Conservation (phyloP, 1,140 invertebrate genomes). For the Scaptomyza graminum region DNA sequence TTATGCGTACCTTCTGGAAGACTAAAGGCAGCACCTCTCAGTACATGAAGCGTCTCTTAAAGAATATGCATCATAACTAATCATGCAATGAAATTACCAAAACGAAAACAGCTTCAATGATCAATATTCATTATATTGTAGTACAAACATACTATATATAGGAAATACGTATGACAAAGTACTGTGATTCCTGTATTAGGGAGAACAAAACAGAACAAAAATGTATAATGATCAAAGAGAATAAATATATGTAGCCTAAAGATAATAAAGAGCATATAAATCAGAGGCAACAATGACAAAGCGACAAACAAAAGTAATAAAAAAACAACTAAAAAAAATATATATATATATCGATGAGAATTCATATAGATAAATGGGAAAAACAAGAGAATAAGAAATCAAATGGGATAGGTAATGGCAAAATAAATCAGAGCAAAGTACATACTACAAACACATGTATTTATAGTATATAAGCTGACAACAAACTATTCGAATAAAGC, state of each 20-base stretch:
- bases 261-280: conserved; percentile 2
- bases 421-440: conserved; percentile 3
- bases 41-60: too few species aligned
- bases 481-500: background rate
- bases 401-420: conserved; percentile 39
- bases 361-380: background rate
- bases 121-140: background rate
- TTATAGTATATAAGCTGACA: background rate
- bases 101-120: too few species aligned
- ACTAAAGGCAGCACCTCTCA: too few species aligned
- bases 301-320: background rate
- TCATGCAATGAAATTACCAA: too few species aligned
- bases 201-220: too few species aligned
- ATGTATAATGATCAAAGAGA: background rate
- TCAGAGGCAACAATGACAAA: background rate
- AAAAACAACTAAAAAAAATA: background rate
- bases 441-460: background rate
- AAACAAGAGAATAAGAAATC: background rate
- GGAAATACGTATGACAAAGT: background rate
- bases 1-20: too few species aligned
- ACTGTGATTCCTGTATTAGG: too few species aligned
- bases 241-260: background rate
- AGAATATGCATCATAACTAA: too few species aligned
- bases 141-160: background rate
- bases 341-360: background rate